Evolutionary conservation across 1,140 invertebrate species (phyloP), one percentile per base, ranked within the genome.

Genomic region (Penaeus indicus): DNA sequence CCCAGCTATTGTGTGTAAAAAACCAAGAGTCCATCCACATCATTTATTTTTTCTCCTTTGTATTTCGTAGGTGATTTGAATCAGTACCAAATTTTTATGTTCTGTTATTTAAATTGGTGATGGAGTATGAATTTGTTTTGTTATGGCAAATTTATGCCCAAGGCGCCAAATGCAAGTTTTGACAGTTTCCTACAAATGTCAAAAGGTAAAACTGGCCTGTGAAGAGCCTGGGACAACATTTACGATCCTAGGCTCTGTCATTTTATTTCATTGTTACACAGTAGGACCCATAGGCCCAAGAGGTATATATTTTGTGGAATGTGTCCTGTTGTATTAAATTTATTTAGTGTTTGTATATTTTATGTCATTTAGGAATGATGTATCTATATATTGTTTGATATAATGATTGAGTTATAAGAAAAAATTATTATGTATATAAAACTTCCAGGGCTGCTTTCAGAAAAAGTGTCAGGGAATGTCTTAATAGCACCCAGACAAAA

Each of bases 351-450:
- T 83, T 88, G 85, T 87, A 88, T 82, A 88, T 88, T 88, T 88
- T 88, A 83, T 83, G 86, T 88, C 86, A 83, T 69, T 83, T 88
- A 83, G 69, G 77, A 69, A 88, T 61, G 27, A 81, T 87, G 80
- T 88, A 88, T 83, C 86, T 88, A 83, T 86, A 86, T 81, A 83
- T 88, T 88, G 79, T 88, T 88, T 88, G 79, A 72, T 88, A 88
- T 32, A 83, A 25, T 32, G 42, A 54, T 75, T 88, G 60, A 83
- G 63, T 88, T 88, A 83, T 86, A 80, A 87, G 63, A 38, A 42
- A 82, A 60, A 54, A 54, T 13, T 54, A 85, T 61, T 60, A 80
- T 88, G 86, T 88, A 88, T 77, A 88, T 88, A 88, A 61, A 77
- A 88, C 80, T 88, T 88, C 86, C n/a, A 75, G 86, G 47, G 86